phyloP scores from a whole-genome alignment of 1,140 invertebrate species.

The Drosophila navojoa region DNA sequence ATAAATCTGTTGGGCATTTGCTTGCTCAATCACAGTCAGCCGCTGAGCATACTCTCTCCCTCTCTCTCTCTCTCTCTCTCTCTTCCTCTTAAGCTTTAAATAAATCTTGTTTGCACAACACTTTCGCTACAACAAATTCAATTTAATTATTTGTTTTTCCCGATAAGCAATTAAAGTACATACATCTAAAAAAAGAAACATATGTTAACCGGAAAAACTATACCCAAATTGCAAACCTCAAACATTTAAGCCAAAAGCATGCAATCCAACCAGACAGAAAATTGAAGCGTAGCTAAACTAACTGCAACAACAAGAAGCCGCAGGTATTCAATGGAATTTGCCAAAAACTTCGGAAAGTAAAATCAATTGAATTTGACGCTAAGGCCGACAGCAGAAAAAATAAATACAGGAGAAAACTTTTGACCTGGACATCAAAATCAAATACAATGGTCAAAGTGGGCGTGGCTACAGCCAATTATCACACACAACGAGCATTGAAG shows the following conservation, averaged over 20 bases:
- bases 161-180: slow-evolving; percentile 13
- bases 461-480: slow-evolving; percentile 74
- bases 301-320: slow-evolving; percentile 1
- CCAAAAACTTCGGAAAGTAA: slow-evolving; percentile 30
- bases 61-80: too few species aligned
- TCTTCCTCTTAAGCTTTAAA: not conserved
- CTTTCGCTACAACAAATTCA: not conserved
- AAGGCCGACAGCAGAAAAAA: not conserved
- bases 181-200: not conserved
- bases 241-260: slow-evolving; percentile 25
- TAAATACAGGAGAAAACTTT: slow-evolving; percentile 43
- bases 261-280: not conserved
- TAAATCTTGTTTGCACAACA: not conserved
- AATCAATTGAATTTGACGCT: slow-evolving; percentile 79
- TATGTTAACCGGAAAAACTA: slow-evolving; percentile 19
- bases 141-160: slow-evolving; percentile 8
- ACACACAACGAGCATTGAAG: slow-evolving; percentile 63
- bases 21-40: too few species aligned
- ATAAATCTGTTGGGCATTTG: too few species aligned
- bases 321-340: slow-evolving; percentile 25
- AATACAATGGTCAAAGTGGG: slow-evolving; percentile 54
- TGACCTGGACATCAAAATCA: slow-evolving; percentile 15
- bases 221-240: slow-evolving; percentile 12
- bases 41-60: too few species aligned
- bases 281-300: slow-evolving; percentile 18